Evolutionary conservation across 2,888 invertebrate species (phyloP).

Genomic region (Megastigmus dorsalis): DNA sequence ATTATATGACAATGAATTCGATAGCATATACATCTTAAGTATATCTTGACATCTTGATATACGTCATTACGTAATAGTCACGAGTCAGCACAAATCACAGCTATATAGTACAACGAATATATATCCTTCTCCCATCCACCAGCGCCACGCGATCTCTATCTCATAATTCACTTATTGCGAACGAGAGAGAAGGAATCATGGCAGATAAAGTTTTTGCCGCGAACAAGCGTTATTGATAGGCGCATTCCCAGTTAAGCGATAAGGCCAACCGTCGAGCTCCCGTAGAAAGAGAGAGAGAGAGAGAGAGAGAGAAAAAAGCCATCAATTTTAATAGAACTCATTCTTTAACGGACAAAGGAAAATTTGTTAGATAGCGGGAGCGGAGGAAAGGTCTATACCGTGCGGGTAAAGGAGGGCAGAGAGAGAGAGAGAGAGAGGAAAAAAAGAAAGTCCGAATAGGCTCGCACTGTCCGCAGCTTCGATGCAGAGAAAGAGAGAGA

Average conservation of each 20-base stretch:
- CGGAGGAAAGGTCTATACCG: not conserved
- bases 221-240: not conserved
- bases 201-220: not conserved
- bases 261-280: not conserved
- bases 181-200: not conserved
- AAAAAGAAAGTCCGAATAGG: not conserved
- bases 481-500: too few relatives aligned
- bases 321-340: constrained; percentile 5
- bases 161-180: not conserved
- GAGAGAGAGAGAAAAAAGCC: not conserved
- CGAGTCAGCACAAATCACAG: too few relatives aligned
- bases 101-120: not conserved
- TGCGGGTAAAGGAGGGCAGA: not conserved
- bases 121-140: too few relatives aligned
- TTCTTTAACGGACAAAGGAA: constrained; percentile 10
- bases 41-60: too few relatives aligned
- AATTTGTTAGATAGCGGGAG: constrained; percentile 3
- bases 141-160: too few relatives aligned
- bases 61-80: too few relatives aligned
- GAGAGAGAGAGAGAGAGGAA: not conserved
- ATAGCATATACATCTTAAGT: too few relatives aligned
- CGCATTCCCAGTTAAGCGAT: not conserved
- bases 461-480: constrained; percentile 12
- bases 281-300: too few relatives aligned
- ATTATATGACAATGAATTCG: too few relatives aligned